These are phyloP conservation scores for Tauraco hartlaubi DNA, from an alignment of 2,797 vertebrate species.

Conservation along the genomic window DNA sequence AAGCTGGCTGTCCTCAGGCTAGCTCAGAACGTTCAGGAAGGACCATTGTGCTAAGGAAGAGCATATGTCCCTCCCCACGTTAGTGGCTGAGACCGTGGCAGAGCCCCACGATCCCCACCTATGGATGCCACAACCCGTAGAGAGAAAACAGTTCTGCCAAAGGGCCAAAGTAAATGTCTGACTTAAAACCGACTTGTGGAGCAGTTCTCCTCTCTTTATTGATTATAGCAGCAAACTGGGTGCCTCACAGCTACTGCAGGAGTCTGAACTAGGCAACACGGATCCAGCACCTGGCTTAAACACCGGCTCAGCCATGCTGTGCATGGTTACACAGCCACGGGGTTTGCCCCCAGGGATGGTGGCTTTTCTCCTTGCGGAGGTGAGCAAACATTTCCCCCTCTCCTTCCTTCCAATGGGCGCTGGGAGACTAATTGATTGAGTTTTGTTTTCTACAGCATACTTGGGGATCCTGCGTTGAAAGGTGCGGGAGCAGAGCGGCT, in stretches of 20 bases:
- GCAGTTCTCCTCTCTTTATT: background rate
- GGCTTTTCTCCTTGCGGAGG: background rate
- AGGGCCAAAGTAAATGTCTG: background rate
- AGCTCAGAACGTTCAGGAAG: background rate
- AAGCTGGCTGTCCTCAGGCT: background rate
- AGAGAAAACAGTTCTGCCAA: background rate
- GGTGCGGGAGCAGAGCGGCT: background rate
- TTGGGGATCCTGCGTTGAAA: background rate
- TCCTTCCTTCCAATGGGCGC: background rate
- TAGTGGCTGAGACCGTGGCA: background rate
- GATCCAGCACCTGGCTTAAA: background rate
- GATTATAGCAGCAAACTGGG: background rate
- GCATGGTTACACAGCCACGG: rapidly evolving
- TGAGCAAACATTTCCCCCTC: background rate
- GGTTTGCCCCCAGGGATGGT: background rate
- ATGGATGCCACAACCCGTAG: rapidly evolving
- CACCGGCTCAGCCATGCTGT: background rate
- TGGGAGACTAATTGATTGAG: background rate
- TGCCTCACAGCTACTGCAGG: background rate
- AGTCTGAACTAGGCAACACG: background rate
- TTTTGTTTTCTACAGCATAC: background rate
- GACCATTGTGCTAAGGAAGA: rapidly evolving
- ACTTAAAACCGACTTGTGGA: background rate
- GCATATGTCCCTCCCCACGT: background rate
- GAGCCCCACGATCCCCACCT: background rate